Conservation (phyloP, 2,797 vertebrate genomes). For the Adrianichthys oophorus region DNA sequence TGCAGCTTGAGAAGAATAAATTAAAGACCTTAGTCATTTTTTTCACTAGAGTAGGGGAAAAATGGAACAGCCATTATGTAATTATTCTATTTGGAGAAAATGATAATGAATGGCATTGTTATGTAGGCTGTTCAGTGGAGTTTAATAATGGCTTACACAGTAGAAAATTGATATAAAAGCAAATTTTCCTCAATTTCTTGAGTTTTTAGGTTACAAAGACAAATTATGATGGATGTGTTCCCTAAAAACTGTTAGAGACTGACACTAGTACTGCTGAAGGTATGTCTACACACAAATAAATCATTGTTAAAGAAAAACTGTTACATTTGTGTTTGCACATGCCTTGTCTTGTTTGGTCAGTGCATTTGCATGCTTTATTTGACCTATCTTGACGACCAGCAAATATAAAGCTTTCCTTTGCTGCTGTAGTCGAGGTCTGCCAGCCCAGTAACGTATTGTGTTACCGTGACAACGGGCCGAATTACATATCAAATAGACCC, state of each 20-base stretch:
- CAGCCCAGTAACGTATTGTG: too few species aligned
- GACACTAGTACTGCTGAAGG: too few species aligned
- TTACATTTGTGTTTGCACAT: too few species aligned
- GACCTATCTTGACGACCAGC: too few species aligned
- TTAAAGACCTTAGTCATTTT: constrained; percentile 26
- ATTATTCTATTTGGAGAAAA: constrained; percentile 54
- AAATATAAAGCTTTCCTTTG: too few species aligned
- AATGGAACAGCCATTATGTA: constrained; percentile 40
- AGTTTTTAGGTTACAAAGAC: constrained; percentile 33
- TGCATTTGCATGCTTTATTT: too few species aligned
- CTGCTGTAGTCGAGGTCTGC: too few species aligned
- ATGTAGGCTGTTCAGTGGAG: constrained; percentile 44
- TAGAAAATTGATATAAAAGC: constrained; percentile 33
- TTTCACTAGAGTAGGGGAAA: constrained; percentile 16
- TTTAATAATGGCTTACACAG: constrained; percentile 58
- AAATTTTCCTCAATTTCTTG: constrained; percentile 30
- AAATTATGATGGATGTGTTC: constrained; percentile 24
- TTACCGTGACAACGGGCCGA: too few species aligned
- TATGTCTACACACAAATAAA: too few species aligned
- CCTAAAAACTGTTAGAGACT: constrained; percentile 4
- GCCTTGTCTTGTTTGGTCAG: too few species aligned
- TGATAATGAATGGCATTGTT: constrained; percentile 60
- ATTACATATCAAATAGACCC: too few species aligned
- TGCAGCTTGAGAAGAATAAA: constrained; percentile 21
- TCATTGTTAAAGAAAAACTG: too few species aligned